Base-by-base conservation (phyloP, 2,888 invertebrate species). In the Andrena praecox region DNA sequence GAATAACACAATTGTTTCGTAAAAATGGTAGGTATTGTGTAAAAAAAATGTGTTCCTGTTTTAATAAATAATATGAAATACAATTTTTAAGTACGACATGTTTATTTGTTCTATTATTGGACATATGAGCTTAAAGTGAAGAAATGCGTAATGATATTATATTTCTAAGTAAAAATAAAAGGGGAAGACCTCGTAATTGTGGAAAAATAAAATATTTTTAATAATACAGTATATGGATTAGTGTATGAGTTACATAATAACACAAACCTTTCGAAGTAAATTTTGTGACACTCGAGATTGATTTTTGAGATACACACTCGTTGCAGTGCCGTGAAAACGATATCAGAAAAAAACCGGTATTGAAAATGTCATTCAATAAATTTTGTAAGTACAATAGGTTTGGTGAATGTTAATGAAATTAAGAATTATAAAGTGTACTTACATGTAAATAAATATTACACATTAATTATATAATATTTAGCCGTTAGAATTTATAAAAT, bases 381-480 rank as follows among this genome's bases (percentile, higher is more conserved):
- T 6, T 60, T 50, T 27, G 8, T 27, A 56, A 8, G 27, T 24
- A 56, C 27, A 54, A 54, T 10, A 2, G 20, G 20, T 20, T 33
- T 52, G 33, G 27, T 62, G 31, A 68, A 24, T 20, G 2, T 31
- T 35, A 20, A 27, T 63, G 48, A 33, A 35, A 27, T 73, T 2
- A 6, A 33, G 42, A 6, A 31, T 27, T 50, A n/a, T 31, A 29
- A 42, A 66, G 16, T 8, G 16, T 8, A 20, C 48, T 20, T 24
- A 31, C 16, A 29, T 27, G 16, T 10, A 2, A 27, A 24, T 59
- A 48, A 27, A 59, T 62, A 31, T 31, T 77, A 66, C 20, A 59
- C 29, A 59, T 48, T 1, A 48, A 48, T 79, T 76, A 76, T 63
- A 56, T 76, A 76, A 69, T 76, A 68, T 48, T 52, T 29, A 5